phyloP scores from a whole-genome alignment of 2,888 invertebrate genomes.

The Leptinotarsa peninsularis region DNA sequence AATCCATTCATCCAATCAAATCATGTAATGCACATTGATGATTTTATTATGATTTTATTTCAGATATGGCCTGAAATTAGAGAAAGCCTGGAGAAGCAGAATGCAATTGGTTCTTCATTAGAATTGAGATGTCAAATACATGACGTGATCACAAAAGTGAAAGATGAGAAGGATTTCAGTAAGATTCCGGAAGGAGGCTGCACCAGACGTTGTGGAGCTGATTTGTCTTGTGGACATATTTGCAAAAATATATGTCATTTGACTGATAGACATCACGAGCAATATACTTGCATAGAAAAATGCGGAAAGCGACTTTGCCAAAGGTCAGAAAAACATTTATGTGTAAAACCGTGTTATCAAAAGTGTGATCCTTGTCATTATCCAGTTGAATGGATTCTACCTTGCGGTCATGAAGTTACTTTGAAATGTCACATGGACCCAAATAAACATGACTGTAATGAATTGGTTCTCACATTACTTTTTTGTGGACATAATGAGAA shows the following conservation, averaged over 20 bases:
- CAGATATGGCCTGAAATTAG: constrained; percentile 71
- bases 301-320: constrained; percentile 59
- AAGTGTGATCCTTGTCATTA: constrained; percentile 67
- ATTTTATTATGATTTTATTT: constrained; percentile 24
- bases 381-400: constrained; percentile 63
- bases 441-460: constrained; percentile 57
- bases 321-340: constrained; percentile 65
- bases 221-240: constrained; percentile 71
- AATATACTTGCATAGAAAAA: constrained; percentile 66
- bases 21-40: too few species aligned
- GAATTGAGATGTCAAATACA: constrained; percentile 70
- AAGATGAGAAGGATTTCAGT: constrained; percentile 53
- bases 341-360: constrained; percentile 67
- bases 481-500: constrained; percentile 63
- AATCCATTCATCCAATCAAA: too few species aligned
- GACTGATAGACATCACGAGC: constrained; percentile 69
- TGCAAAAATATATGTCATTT: constrained; percentile 74
- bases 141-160: constrained; percentile 2
- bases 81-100: constrained; percentile 65
- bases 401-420: constrained; percentile 68
- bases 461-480: constrained; percentile 52
- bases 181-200: constrained; percentile 72
- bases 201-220: constrained; percentile 30
- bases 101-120: constrained; percentile 69
- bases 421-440: constrained; percentile 68